Base-by-base conservation (phyloP, 2,113 vertebrate species). In the Xenopus laevis region DNA sequence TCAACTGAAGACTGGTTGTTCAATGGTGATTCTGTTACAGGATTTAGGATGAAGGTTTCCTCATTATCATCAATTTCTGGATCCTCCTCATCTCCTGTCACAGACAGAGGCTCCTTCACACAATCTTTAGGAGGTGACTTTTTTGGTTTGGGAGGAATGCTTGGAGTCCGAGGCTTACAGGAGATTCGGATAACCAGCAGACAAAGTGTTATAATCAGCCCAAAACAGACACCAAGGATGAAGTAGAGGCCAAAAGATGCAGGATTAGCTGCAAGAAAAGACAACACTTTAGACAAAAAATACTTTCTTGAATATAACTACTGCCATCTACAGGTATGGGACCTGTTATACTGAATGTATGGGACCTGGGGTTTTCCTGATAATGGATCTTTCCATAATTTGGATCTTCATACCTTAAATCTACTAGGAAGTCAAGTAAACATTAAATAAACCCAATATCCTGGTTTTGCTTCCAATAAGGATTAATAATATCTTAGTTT, bases 231-330 rank as follows among this genome's bases (percentile, higher is more conserved):
- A 0, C 97, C 95, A 18, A 98, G 92, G 79, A 99, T 95, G 7
- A 98, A 99, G 86, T 98, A 99, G 45, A 98, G 94, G 60, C 96
- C 95, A 0, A 98, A 97, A 78, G 94, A 98, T 84, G 98, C 96
- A 0, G 95, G 96, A 83, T 99, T 93, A 61, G 90, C 96, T 99
- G 65, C 16, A 65, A 70, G 27, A 6, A 23, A 71, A 59, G 21
- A 13, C 17, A 12, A 13, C n/a, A 57, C 10, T n/a, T 64, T n/a
- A n/a, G 8, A 44, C 33, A 40, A 40, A 40, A 9, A 40, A 40
- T 7, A 40, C 33, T 40, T 40, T 40, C 33, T 40, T 40, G 5
- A 40, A 40, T 40, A 27, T 27, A 27, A 27, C 1, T 27, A 27
- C 23, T 27, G 23, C 23, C 1, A 4, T 27, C 23, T 27, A 27